A percentile compares a stretch with the other conserved stretches of the same genome.
These are phyloP conservation scores for Tyrannus savana DNA, from an alignment of 2,113 vertebrate species.

Conservation along the genomic window DNA sequence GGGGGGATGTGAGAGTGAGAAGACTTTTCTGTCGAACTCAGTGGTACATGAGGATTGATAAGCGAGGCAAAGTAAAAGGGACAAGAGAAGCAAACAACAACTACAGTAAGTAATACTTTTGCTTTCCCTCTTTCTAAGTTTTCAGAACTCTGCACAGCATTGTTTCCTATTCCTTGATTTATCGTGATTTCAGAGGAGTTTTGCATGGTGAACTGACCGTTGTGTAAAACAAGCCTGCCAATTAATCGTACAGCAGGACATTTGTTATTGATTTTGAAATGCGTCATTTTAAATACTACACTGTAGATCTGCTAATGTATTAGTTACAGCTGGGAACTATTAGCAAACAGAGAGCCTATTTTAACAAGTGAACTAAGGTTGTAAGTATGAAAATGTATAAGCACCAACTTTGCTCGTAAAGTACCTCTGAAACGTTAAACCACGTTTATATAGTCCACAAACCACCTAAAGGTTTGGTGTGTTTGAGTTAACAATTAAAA, in stretches of 20 bases:
- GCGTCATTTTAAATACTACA: slow-evolving; percentile 62
- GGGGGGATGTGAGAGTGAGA: slow-evolving; percentile 95
- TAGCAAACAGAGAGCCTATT: slow-evolving; percentile 61
- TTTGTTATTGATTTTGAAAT: slow-evolving; percentile 69
- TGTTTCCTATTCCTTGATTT: neutral
- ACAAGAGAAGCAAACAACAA: slow-evolving; percentile 94
- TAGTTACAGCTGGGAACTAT: slow-evolving; percentile 65
- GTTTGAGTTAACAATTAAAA: slow-evolving; percentile 34
- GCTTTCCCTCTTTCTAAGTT: neutral
- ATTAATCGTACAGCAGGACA: slow-evolving; percentile 38
- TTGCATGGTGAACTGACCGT: neutral
- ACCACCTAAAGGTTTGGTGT: slow-evolving; percentile 4
- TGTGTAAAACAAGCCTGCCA: neutral
- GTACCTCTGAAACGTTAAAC: slow-evolving; percentile 32
- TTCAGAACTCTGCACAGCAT: neutral
- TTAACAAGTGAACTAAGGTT: slow-evolving; percentile 71
- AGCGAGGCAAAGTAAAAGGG: slow-evolving; percentile 91
- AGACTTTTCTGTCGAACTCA: slow-evolving; percentile 97
- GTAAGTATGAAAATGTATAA: slow-evolving; percentile 46
- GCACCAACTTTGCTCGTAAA: slow-evolving; percentile 45
- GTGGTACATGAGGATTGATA: slow-evolving; percentile 97
- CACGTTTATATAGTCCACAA: neutral
- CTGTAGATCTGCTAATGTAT: slow-evolving; percentile 64
- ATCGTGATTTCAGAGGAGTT: neutral
- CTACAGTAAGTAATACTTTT: slow-evolving; percentile 88